phyloP scores from a whole-genome alignment of 2,113 vertebrate genomes.

The Halichoerus grypus region DNA sequence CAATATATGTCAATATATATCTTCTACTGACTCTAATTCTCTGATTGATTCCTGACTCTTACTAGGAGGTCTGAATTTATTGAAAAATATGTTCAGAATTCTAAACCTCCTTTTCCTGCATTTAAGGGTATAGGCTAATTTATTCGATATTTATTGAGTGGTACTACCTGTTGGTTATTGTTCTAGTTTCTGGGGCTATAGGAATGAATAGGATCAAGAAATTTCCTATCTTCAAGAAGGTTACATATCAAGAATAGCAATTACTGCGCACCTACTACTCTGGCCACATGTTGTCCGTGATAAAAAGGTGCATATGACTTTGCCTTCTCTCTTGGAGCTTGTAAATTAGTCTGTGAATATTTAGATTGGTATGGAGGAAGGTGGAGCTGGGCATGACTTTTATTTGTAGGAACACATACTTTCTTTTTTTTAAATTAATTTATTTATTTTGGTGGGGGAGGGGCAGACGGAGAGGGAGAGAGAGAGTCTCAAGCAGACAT shows the following conservation, averaged over 20 bases:
- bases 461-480: no score
- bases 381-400: neutral
- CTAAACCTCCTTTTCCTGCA: neutral
- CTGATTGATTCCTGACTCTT: neutral
- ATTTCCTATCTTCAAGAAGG: neutral
- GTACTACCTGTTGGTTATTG: neutral
- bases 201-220: neutral
- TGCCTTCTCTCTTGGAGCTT: neutral
- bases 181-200: neutral
- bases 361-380: neutral
- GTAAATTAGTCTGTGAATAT: neutral
- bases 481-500: no score
- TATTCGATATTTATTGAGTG: neutral
- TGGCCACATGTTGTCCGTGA: neutral
- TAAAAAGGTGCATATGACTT: neutral
- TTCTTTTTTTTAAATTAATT: neutral
- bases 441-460: no score
- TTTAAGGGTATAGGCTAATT: neutral
- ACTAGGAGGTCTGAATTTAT: neutral
- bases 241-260: neutral
- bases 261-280: neutral
- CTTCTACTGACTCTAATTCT: neutral
- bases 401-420: slow-evolving; percentile 7
- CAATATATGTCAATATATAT: neutral
- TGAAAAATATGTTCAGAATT: neutral